Evolutionary conservation across 2,888 invertebrate genomes (phyloP).

Genomic region (Abscondita cerata): DNA sequence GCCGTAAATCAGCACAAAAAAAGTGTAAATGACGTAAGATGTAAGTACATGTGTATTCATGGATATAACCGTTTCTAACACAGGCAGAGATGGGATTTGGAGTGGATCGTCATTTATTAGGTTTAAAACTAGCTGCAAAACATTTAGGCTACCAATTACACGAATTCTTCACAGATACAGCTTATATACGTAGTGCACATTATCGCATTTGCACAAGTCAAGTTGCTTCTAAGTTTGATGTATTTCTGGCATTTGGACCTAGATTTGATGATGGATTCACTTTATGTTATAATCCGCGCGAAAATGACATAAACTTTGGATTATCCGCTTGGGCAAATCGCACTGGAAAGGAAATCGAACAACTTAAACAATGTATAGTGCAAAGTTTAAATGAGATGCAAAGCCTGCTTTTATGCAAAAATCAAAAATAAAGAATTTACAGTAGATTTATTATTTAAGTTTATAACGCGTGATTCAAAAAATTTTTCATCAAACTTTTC

Average conservation of each 20-base stretch:
- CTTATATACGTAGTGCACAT: conserved; percentile 74
- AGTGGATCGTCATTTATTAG: conserved; percentile 92
- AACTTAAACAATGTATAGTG: conserved; percentile 67
- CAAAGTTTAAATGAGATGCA: conserved; percentile 73
- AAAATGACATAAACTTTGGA: conserved; percentile 75
- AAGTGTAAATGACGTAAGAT: conserved; percentile 75
- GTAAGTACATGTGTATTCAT: not conserved
- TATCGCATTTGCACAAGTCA: conserved; percentile 92
- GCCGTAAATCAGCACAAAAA: conserved; percentile 85
- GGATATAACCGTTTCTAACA: conserved; percentile 37
- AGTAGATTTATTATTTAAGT: no score
- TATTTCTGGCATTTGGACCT: conserved; percentile 93
- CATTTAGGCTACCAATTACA: conserved; percentile 80
- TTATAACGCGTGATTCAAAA: no score
- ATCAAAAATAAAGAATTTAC: no score
- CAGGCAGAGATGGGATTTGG: conserved; percentile 82
- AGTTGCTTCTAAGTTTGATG: conserved; percentile 82
- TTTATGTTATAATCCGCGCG: conserved; percentile 92
- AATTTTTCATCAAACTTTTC: no score
- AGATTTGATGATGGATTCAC: conserved; percentile 87
- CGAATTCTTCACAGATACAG: conserved; percentile 73
- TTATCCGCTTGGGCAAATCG: conserved; percentile 72
- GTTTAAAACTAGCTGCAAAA: conserved; percentile 82
- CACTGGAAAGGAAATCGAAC: conserved; percentile 66
- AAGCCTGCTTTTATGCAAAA: conserved; percentile 62